Conservation (phyloP, 2,888 invertebrate species). For the Hirtodrosophila duncani region DNA sequence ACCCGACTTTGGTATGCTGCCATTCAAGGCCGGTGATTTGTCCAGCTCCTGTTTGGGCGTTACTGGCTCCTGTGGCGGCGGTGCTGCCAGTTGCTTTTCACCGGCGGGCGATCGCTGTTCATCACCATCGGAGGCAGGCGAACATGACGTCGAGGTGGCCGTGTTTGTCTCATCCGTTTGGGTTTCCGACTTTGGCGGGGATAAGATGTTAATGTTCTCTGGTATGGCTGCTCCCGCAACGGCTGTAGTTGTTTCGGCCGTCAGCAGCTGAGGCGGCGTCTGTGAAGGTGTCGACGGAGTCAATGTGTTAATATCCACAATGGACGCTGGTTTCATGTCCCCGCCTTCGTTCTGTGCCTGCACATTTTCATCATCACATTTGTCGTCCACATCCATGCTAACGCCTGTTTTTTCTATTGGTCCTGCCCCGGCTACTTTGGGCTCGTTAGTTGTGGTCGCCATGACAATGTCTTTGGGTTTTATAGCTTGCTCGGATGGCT, state of each 20-base stretch:
- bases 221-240: conserved; percentile 51
- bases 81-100: conserved; percentile 1
- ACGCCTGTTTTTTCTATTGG: conserved; percentile 3
- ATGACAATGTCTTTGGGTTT: too few relatives aligned
- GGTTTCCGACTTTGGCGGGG: conserved; percentile 75
- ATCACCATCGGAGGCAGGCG: conserved; percentile 74
- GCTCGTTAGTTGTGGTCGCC: too few relatives aligned
- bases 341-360: conserved; percentile 22
- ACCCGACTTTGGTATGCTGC: conserved; percentile 77
- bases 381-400: conserved; percentile 14
- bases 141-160: conserved; percentile 72
- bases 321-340: conserved; percentile 16
- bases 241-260: conserved; percentile 33
- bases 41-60: conserved; percentile 22
- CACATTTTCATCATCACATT: conserved; percentile 19
- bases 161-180: conserved; percentile 76
- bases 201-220: conserved; percentile 74
- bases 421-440: conserved; percentile 28
- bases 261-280: conserved; percentile 56
- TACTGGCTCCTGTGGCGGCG: conserved; percentile 7
- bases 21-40: conserved; percentile 63
- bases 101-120: conserved; percentile 67
- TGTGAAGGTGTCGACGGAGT: conserved; percentile 64
- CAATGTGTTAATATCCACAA: conserved; percentile 53
- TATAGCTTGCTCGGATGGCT: too few relatives aligned